phyloP scores from a whole-genome alignment of 2,888 invertebrate species.

The Globia sparganii region DNA sequence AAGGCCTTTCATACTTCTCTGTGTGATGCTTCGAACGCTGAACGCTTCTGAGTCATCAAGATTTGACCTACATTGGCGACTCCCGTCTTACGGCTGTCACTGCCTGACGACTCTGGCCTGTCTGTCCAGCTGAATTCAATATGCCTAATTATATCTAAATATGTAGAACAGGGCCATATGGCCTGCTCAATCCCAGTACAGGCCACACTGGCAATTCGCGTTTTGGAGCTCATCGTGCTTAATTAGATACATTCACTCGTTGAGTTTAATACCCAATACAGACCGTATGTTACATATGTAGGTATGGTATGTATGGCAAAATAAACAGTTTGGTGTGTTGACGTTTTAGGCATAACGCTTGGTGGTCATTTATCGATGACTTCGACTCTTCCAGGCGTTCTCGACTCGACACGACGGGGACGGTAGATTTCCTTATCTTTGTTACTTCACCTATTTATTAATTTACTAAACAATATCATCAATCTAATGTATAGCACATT shows the following conservation, averaged over 20 bases:
- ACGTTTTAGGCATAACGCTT: not conserved
- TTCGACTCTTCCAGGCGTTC: not conserved
- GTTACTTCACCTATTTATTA: slow-evolving; percentile 11
- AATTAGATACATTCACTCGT: not conserved
- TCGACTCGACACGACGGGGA: not conserved
- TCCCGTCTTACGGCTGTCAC: too few relatives aligned
- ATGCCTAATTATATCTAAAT: not conserved
- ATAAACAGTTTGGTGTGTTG: not conserved
- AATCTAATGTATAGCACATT: slow-evolving; percentile 38
- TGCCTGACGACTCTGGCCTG: not conserved
- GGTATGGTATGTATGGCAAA: too few relatives aligned
- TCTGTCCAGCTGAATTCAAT: not conserved
- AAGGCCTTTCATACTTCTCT: not conserved
- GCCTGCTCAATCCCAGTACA: not conserved
- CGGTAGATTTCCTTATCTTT: slow-evolving; percentile 20
- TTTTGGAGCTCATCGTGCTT: not conserved
- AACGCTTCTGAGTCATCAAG: not conserved
- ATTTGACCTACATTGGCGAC: not conserved
- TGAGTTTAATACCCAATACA: too few relatives aligned
- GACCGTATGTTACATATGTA: too few relatives aligned
- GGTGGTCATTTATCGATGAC: not conserved
- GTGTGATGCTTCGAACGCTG: too few relatives aligned
- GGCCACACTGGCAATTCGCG: too few relatives aligned
- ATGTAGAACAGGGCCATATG: too few relatives aligned
- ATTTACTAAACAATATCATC: slow-evolving; percentile 47